A percentile compares a stretch with the other conserved stretches of the same genome.
These are phyloP conservation scores for Tachypleus tridentatus DNA, from an alignment of 1,140 invertebrate species.

Conservation along the genomic window DNA sequence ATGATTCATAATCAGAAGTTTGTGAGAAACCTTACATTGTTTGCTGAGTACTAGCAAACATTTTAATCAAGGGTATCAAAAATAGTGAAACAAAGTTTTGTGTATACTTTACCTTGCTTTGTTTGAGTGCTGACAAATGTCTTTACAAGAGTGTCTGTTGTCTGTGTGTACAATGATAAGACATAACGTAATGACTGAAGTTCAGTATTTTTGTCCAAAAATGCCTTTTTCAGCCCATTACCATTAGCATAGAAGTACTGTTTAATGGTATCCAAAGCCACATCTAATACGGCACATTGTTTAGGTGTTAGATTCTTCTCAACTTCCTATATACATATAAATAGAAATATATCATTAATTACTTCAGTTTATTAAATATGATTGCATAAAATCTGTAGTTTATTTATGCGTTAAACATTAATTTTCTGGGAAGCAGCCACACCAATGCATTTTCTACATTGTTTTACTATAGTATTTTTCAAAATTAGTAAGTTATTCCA, in stretches of 20 bases:
- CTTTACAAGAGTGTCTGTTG: constrained; percentile 97
- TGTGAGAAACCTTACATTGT: no score
- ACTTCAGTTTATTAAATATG: not conserved
- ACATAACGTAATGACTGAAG: constrained; percentile 94
- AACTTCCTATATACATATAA: constrained; percentile 51
- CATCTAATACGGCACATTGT: constrained; percentile 94
- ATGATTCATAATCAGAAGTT: no score
- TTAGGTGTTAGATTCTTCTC: constrained; percentile 97
- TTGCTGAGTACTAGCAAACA: no score
- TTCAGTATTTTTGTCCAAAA: constrained; percentile 95
- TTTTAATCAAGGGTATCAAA: no score
- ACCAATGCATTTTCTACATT: no score
- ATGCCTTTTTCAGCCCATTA: constrained; percentile 98
- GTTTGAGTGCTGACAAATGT: constrained; percentile 95
- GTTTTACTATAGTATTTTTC: no score
- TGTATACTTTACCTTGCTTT: constrained; percentile 62
- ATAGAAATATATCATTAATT: not conserved
- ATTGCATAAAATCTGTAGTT: not conserved
- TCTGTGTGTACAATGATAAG: constrained; percentile 96
- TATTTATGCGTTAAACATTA: no score
- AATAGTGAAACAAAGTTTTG: no score
- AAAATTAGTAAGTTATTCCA: no score
- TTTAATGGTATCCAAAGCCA: constrained; percentile 96
- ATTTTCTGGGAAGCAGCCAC: no score
- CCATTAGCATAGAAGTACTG: constrained; percentile 98